Percentiles rank a stretch among this genome's conserved stretches.
These are phyloP conservation scores for Eupithecia subumbrata DNA, from an alignment of 2,888 invertebrate genomes.

Conservation along the genomic window DNA sequence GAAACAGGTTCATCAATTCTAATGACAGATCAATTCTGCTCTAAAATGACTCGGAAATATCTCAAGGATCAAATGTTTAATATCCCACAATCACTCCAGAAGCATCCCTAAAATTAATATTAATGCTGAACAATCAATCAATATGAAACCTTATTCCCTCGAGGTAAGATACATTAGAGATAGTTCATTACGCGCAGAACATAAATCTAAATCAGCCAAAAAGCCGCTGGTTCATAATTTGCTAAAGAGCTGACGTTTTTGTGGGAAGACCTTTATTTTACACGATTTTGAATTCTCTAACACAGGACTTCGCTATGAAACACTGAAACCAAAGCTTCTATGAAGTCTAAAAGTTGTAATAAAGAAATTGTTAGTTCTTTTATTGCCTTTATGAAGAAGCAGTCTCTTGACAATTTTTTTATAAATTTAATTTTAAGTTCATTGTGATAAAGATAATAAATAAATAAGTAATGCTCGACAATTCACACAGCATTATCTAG, in stretches of 20 bases:
- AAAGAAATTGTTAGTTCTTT: not conserved
- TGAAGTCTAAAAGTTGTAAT: not conserved
- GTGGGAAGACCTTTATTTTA: slow-evolving; percentile 48
- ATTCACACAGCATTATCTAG: too few relatives aligned
- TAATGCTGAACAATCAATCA: slow-evolving; percentile 44
- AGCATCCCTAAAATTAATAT: slow-evolving; percentile 41
- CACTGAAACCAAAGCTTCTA: not conserved
- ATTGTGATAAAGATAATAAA: too few relatives aligned
- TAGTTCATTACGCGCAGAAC: slow-evolving; percentile 65
- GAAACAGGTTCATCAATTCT: not conserved
- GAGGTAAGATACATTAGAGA: slow-evolving; percentile 48
- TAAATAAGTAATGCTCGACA: too few relatives aligned
- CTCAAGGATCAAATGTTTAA: slow-evolving; percentile 20
- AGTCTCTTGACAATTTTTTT: not conserved
- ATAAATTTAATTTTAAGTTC: too few relatives aligned
- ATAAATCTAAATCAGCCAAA: slow-evolving; percentile 73
- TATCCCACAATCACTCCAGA: slow-evolving; percentile 24
- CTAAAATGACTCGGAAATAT: slow-evolving; percentile 15
- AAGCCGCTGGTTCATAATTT: slow-evolving; percentile 73
- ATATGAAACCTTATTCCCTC: slow-evolving; percentile 37
- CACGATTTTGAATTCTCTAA: slow-evolving; percentile 42
- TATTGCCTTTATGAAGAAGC: not conserved
- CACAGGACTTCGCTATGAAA: not conserved
- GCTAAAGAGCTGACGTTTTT: slow-evolving; percentile 70
- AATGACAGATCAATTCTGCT: not conserved